Percentiles rank a stretch among this genome's conserved stretches.
phyloP scores from a whole-genome alignment of 2,888 invertebrate species.

The Troides aeacus region DNA sequence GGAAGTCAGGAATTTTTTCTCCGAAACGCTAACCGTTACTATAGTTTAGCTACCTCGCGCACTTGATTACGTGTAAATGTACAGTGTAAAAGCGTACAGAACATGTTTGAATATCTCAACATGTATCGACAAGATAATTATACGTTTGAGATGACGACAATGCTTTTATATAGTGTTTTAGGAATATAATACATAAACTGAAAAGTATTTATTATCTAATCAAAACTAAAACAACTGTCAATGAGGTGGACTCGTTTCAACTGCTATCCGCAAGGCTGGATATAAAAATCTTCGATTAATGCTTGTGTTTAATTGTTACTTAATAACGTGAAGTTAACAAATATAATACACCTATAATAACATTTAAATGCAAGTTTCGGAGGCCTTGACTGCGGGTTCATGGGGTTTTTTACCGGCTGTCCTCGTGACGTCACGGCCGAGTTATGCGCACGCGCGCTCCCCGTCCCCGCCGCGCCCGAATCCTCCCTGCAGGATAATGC shows the following conservation, averaged over 20 bases:
- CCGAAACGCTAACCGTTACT: constrained; percentile 39
- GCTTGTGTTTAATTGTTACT: constrained; percentile 4
- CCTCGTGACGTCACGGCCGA: constrained; percentile 70
- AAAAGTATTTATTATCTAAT: neutral
- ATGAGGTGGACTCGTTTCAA: neutral
- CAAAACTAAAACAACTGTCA: neutral
- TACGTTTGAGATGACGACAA: constrained; percentile 1
- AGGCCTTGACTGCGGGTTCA: constrained; percentile 75
- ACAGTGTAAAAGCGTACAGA: constrained; percentile 22
- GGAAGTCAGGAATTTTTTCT: constrained; percentile 39
- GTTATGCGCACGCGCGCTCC: constrained; percentile 68
- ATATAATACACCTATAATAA: constrained; percentile 27
- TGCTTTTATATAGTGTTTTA: neutral
- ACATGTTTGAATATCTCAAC: constrained; percentile 24
- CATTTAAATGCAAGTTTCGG: constrained; percentile 55
- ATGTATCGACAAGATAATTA: constrained; percentile 12
- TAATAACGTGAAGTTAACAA: constrained; percentile 3
- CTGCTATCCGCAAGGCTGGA: neutral
- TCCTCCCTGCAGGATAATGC: constrained; percentile 70
- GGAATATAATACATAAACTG: no score
- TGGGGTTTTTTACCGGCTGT: constrained; percentile 64
- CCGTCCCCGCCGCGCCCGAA: constrained; percentile 50
- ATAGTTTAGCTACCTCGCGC: constrained; percentile 35
- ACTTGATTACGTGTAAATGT: constrained; percentile 23
- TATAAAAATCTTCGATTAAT: neutral